Conservation (phyloP, 2,888 invertebrate genomes). For the Perizoma flavofasciatum region DNA sequence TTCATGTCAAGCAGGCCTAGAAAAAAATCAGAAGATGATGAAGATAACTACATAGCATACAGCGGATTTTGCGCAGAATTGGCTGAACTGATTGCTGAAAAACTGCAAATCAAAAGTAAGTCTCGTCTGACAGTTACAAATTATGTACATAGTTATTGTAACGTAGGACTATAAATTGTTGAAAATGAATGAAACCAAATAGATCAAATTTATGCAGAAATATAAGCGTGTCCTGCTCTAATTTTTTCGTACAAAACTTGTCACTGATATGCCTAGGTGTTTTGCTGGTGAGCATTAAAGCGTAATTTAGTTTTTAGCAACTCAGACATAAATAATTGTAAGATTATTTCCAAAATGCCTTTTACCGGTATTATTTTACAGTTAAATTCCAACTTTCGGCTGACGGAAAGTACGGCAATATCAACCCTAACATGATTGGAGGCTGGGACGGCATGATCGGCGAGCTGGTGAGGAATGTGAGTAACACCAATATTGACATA, state of each 20-base stretch:
- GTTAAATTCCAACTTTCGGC: constrained; percentile 93
- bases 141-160: too few species aligned
- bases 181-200: too few species aligned
- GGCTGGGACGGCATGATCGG: constrained; percentile 98
- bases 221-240: too few species aligned
- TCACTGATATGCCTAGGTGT: too few species aligned
- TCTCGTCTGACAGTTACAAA: neutral
- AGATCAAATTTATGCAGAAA: too few species aligned
- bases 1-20: constrained; percentile 70
- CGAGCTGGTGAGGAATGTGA: constrained; percentile 93
- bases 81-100: constrained; percentile 90
- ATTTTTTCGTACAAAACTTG: too few species aligned
- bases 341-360: neutral
- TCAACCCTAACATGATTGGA: constrained; percentile 89
- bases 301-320: too few species aligned
- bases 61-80: constrained; percentile 97
- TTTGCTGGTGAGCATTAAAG: too few species aligned
- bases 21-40: neutral
- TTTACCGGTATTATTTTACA: constrained; percentile 66
- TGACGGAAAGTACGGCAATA: constrained; percentile 94
- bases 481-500: neutral
- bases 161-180: too few species aligned
- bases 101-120: constrained; percentile 94
- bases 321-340: too few species aligned
- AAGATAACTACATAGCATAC: constrained; percentile 60